These are phyloP conservation scores for Hypena proboscidalis DNA, from an alignment of 2,888 invertebrate genomes.

Conservation along the genomic window DNA sequence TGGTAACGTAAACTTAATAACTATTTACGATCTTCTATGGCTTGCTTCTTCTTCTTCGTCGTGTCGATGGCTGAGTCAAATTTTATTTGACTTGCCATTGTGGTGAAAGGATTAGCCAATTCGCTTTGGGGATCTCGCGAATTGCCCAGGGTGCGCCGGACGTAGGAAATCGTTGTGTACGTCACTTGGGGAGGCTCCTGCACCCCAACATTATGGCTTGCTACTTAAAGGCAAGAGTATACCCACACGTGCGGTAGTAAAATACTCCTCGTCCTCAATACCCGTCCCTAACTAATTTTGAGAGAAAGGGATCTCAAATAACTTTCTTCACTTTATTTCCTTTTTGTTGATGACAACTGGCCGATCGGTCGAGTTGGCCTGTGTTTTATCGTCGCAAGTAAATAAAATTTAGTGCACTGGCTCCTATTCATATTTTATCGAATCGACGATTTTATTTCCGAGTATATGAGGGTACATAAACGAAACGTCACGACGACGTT, in stretches of 20 bases:
- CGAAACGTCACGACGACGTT: too few species aligned
- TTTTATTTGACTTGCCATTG: too few species aligned
- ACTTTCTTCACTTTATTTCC: conserved; percentile 39
- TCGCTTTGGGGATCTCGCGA: too few species aligned
- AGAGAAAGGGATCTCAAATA: conserved; percentile 37
- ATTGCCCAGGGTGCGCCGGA: too few species aligned
- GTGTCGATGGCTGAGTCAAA: too few species aligned
- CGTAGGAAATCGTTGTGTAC: too few species aligned
- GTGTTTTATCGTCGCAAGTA: conserved; percentile 38
- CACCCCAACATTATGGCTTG: conserved; percentile 15
- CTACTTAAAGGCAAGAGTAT: conserved; percentile 5
- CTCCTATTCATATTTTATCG: conserved; percentile 34
- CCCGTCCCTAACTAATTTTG: conserved; percentile 30
- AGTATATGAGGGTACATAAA: background rate
- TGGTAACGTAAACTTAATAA: too few species aligned
- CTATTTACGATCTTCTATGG: background rate
- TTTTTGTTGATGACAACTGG: conserved; percentile 41
- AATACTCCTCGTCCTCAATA: conserved; percentile 26
- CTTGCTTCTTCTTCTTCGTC: too few species aligned
- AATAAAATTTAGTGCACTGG: conserved; percentile 39
- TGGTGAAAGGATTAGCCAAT: too few species aligned
- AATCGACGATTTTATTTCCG: conserved; percentile 26
- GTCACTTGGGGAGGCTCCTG: too few species aligned
- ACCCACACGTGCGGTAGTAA: conserved; percentile 22
- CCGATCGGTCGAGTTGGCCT: conserved; percentile 27